Evolutionary conservation across 2,797 vertebrate species (phyloP).

Genomic region (Acropternis orthonyx): DNA sequence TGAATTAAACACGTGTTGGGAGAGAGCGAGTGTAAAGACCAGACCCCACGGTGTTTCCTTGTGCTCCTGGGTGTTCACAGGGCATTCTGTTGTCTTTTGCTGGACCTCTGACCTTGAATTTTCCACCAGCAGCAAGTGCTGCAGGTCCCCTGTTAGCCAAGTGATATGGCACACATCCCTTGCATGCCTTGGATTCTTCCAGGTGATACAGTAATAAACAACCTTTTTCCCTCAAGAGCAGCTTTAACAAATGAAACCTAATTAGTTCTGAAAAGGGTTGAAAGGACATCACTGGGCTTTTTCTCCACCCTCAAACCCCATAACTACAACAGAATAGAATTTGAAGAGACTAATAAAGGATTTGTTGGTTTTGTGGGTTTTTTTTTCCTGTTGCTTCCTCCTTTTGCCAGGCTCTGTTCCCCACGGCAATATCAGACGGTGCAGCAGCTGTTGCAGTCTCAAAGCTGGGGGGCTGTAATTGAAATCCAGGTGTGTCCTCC

Average conservation of each 20-base stretch:
- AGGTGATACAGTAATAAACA: not conserved
- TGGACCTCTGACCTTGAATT: not conserved
- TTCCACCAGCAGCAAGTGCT: not conserved
- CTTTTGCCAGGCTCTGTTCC: not conserved
- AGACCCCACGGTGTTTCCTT: not conserved
- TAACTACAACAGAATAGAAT: not conserved
- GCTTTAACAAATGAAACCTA: not conserved
- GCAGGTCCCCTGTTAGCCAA: not conserved
- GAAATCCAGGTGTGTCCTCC: not conserved
- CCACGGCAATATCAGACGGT: not conserved
- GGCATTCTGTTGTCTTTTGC: not conserved
- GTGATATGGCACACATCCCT: not conserved
- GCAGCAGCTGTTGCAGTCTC: not conserved
- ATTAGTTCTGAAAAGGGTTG: not conserved
- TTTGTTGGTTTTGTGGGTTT: accelerated
- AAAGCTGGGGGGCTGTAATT: not conserved
- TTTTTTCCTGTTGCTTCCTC: not conserved
- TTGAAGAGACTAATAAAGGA: not conserved
- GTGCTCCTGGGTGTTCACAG: not conserved
- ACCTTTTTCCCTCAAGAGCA: not conserved
- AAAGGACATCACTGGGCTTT: not conserved
- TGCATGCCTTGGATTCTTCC: not conserved
- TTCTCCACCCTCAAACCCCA: not conserved
- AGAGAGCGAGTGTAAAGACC: not conserved
- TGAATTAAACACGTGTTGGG: not conserved